Base-by-base conservation (phyloP, 2,113 vertebrate genomes). In the Marmota flaviventris region DNA sequence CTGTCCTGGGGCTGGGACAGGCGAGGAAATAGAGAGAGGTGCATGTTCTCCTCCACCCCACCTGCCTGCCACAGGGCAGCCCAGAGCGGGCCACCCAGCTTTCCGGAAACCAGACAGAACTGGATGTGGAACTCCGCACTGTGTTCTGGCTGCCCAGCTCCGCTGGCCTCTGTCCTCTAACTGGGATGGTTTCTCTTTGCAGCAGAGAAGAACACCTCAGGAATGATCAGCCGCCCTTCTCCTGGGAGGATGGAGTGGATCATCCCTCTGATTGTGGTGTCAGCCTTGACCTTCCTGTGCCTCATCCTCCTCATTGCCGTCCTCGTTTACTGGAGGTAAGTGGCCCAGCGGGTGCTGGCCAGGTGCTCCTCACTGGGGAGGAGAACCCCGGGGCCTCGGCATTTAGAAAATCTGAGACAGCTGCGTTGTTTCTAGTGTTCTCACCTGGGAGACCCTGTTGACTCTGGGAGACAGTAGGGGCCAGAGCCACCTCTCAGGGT, bases 261-360 rank as follows among this genome's bases (percentile, higher is more conserved):
- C 82, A 99, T 99, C 97, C 99, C 99, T 5, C 98, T 99, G 98
- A 99, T 99, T 96, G 99, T 99, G 98, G 99, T 99, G 65, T 99
- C 99, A 72, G 99, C 99, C 87, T 99, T 99, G 98, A 99, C 99
- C 70, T 99, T 99, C 61, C 98, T 99, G 98, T 99, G 99, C 98
- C 99, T 99, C 98, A 98, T 99, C 96, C 99, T 99, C 97, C 99
- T 99, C 98, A 99, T 99, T 87, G 99, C 99, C 92, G 99, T 99
- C 97, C 99, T 99, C 95, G 99, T 99, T 87, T 99, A 99, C 98
- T 99, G 99, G 99, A 99, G 99, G 99, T 99, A 98, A 99, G 99
- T 96, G 0, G 3, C 1, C 51, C 17, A 6, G 32, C 0, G 0
- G 91, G 20, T 12, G 17, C 7, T 20, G 10, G 39, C 39, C 58